phyloP scores from a whole-genome alignment of 1,140 invertebrate genomes.

The Cotesia typhae region DNA sequence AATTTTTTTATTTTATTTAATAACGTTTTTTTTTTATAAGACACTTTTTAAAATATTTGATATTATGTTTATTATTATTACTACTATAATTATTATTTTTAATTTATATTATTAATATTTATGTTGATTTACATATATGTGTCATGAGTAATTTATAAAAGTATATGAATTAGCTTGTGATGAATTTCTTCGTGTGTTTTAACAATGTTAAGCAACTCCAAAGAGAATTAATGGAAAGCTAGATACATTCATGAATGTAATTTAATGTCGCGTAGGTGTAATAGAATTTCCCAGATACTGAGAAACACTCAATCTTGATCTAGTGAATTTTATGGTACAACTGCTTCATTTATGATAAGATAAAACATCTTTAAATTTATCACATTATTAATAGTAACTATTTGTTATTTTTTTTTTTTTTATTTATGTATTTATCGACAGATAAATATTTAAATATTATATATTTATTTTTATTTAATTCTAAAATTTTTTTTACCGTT shows the following conservation, averaged over 20 bases:
- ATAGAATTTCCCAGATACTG: slow-evolving; percentile 3
- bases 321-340: slow-evolving; percentile 16
- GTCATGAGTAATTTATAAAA: too few species aligned
- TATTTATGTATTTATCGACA: slow-evolving; percentile 1
- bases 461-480: slow-evolving; percentile 1
- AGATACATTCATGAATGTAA: slow-evolving; percentile 5
- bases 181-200: background rate
- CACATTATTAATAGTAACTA: background rate
- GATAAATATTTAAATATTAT: background rate
- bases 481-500: too few species aligned
- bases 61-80: too few species aligned
- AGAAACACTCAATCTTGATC: slow-evolving; percentile 15
- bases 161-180: too few species aligned
- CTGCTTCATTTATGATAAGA: background rate
- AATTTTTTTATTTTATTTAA: too few species aligned
- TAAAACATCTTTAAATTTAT: too few species aligned
- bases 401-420: slow-evolving; percentile 16
- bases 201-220: background rate
- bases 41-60: too few species aligned
- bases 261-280: slow-evolving; percentile 6
- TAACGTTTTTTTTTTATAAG: too few species aligned
- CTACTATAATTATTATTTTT: too few species aligned
- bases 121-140: too few species aligned
- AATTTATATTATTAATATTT: too few species aligned
- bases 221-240: slow-evolving; percentile 3